Percentiles rank a stretch among this genome's conserved stretches.
Conservation (phyloP, 1,140 invertebrate genomes). For the Pemphigus obesinymphae region DNA sequence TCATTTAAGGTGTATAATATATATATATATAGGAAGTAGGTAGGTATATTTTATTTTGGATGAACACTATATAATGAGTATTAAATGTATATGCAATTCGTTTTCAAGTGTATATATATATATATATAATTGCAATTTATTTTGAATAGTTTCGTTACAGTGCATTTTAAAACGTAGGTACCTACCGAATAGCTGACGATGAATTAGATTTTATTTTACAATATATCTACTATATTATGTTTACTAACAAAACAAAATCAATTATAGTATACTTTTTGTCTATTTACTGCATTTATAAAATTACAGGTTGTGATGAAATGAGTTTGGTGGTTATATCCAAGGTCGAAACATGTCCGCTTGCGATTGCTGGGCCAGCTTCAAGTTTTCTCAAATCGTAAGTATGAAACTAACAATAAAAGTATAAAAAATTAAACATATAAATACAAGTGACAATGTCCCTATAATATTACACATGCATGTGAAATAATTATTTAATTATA, state of each 20-base stretch:
- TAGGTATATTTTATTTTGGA: too few relatives aligned
- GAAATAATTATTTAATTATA: conserved; percentile 31
- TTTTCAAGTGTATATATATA: background rate
- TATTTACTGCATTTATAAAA: background rate
- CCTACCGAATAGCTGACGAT: background rate
- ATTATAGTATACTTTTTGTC: background rate
- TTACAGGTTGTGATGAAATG: conserved; percentile 35
- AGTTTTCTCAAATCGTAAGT: conserved; percentile 39
- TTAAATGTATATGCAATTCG: too few relatives aligned
- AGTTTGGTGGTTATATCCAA: background rate
- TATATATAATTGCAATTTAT: background rate
- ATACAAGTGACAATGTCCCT: conserved; percentile 3
- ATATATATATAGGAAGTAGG: background rate
- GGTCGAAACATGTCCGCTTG: conserved; percentile 31
- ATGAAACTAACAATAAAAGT: background rate
- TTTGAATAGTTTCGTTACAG: background rate
- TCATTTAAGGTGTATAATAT: background rate
- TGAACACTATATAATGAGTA: background rate
- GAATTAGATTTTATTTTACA: background rate
- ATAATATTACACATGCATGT: background rate
- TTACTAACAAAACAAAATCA: background rate
- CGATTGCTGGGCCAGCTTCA: conserved; percentile 30
- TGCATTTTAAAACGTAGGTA: background rate
- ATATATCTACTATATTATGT: background rate
- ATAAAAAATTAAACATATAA: conserved; percentile 2